A percentile compares a stretch with the other conserved stretches of the same genome.
Evolutionary conservation across 2,888 invertebrate genomes (phyloP).

Genomic region (Drosophila imparisetae): DNA sequence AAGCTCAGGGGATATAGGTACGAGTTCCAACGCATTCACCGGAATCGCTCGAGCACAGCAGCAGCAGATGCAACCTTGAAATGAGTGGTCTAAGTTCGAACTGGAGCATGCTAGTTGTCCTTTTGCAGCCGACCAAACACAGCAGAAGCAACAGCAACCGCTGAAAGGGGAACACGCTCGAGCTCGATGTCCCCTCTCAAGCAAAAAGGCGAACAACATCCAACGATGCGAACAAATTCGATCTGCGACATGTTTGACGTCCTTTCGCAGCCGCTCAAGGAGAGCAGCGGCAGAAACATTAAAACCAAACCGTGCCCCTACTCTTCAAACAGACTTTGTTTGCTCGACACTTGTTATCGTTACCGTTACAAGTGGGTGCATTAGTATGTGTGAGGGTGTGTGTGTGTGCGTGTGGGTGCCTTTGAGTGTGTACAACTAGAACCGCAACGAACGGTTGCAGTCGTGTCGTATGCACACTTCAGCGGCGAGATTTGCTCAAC

Average conservation of each 20-base stretch:
- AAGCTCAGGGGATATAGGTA: background rate
- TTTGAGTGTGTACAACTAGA: constrained; percentile 38
- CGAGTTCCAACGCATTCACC: background rate
- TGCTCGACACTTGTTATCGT: constrained; percentile 74
- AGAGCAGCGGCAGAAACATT: constrained; percentile 8
- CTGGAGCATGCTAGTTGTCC: background rate
- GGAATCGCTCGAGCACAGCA: no score
- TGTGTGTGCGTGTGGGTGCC: constrained; percentile 29
- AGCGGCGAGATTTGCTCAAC: constrained; percentile 58
- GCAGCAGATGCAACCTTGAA: background rate
- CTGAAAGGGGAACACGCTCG: background rate
- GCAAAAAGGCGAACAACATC: background rate
- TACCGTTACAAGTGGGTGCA: constrained; percentile 17
- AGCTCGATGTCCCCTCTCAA: background rate
- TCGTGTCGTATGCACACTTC: constrained; percentile 75
- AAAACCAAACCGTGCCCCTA: background rate
- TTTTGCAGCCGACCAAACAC: background rate
- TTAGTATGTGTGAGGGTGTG: constrained; percentile 11
- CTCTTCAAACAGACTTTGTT: constrained; percentile 46
- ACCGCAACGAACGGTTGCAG: constrained; percentile 43
- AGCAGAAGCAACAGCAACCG: background rate
- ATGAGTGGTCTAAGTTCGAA: background rate
- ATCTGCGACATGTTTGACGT: constrained; percentile 54
- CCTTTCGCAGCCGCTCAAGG: constrained; percentile 46
- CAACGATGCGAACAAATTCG: background rate